Evolutionary conservation across 2,113 vertebrate species (phyloP).

Genomic region (Parotia lawesii): DNA sequence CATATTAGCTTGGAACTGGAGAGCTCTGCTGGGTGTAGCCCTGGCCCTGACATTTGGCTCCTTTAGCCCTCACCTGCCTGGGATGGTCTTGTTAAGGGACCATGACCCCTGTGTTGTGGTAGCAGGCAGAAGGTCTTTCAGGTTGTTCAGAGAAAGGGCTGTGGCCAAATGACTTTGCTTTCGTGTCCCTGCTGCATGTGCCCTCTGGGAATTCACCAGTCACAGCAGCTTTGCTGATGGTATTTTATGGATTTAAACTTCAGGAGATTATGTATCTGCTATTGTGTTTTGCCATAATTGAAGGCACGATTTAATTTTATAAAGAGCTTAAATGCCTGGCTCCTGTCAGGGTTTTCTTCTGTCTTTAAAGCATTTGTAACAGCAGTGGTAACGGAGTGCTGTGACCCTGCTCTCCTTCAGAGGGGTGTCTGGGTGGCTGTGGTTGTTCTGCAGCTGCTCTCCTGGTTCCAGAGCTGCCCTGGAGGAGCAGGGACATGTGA

Average conservation of each 20-base stretch:
- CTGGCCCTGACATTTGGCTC: background rate
- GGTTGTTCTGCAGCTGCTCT: background rate
- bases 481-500: background rate
- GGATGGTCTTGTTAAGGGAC: too few relatives aligned
- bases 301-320: constrained; percentile 14
- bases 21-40: background rate
- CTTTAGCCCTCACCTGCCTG: background rate
- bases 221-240: constrained; percentile 7
- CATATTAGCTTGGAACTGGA: background rate
- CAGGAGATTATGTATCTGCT: constrained; percentile 7
- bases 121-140: background rate
- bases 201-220: background rate
- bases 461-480: background rate
- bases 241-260: constrained; percentile 30
- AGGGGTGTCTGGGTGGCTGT: background rate
- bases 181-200: background rate
- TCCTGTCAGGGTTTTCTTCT: background rate
- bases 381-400: background rate
- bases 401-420: background rate
- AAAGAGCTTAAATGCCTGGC: constrained; percentile 22
- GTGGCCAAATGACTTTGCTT: background rate
- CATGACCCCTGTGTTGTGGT: fast-evolving
- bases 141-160: background rate
- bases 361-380: background rate
- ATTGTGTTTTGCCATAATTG: background rate